These are phyloP conservation scores for Metridium senile DNA, from an alignment of 92 coral and sea anemone genomes.

Conservation along the genomic window DNA sequence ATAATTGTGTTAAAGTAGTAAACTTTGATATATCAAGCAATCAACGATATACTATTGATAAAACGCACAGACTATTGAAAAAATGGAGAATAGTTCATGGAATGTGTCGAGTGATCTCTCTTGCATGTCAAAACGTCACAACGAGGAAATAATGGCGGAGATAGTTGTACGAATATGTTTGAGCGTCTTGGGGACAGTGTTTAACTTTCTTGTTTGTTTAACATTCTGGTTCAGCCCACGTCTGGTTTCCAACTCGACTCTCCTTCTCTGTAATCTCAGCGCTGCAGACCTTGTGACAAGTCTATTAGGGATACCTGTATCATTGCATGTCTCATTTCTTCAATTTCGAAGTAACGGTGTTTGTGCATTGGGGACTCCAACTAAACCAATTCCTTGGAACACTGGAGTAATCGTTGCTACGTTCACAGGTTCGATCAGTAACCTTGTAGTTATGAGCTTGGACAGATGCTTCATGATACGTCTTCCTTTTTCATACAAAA, in stretches of 20 bases:
- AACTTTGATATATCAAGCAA: no score
- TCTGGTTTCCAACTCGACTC: constrained; percentile 3
- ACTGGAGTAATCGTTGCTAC: neutral
- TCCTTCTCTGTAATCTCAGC: constrained; percentile 11
- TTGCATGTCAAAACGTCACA: neutral
- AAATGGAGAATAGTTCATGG: neutral
- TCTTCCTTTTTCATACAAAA: neutral
- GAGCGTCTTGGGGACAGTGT: neutral
- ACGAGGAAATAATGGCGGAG: neutral
- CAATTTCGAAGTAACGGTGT: neutral
- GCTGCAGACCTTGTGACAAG: constrained; percentile 7
- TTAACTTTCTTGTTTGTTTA: constrained; percentile 3
- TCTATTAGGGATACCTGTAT: neutral
- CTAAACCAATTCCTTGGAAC: neutral
- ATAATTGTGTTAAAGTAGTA: no score
- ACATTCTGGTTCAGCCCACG: constrained; percentile 24
- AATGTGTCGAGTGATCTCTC: neutral
- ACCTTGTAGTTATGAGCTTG: constrained; percentile 10
- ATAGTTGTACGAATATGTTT: neutral
- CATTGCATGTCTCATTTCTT: neutral
- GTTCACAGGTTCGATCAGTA: constrained; percentile 4
- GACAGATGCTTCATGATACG: constrained; percentile 19
- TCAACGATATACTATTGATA: no score
- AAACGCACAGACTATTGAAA: neutral
- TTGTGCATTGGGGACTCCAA: neutral